A percentile compares a stretch with the other conserved stretches of the same genome.
phyloP scores from a whole-genome alignment of 2,888 invertebrate species.

The Leucania comma region DNA sequence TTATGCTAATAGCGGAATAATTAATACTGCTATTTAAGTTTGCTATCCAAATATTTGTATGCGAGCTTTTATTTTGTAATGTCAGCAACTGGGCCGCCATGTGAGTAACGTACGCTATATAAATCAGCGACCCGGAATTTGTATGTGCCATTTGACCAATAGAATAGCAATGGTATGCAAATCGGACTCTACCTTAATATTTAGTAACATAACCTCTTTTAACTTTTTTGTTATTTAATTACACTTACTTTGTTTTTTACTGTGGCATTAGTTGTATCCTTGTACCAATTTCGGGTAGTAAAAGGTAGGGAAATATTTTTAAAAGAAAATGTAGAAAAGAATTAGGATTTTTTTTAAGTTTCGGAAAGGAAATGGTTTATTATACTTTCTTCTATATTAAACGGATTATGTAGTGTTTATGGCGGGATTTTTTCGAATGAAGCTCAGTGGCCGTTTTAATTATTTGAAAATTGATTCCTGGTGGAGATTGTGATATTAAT shows the following conservation, averaged over 20 bases:
- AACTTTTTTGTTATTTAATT: neutral
- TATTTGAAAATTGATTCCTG: too few species aligned
- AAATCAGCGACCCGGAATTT: constrained; percentile 62
- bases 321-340: too few species aligned
- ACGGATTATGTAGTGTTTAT: too few species aligned
- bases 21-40: constrained; percentile 3
- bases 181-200: constrained; percentile 56
- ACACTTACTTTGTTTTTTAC: neutral
- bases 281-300: too few species aligned
- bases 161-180: constrained; percentile 55
- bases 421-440: too few species aligned
- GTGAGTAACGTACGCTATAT: constrained; percentile 52
- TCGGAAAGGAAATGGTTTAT: too few species aligned
- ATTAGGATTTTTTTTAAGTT: too few species aligned
- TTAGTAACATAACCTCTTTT: constrained; percentile 19
- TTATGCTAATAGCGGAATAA: constrained; percentile 21
- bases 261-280: too few species aligned
- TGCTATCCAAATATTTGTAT: neutral
- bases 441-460: too few species aligned
- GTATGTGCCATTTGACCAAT: constrained; percentile 63
- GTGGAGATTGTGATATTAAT: too few species aligned
- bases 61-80: constrained; percentile 22
- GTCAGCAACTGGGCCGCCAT: constrained; percentile 21
- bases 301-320: too few species aligned
- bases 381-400: too few species aligned